These are phyloP conservation scores for Bufo gargarizans DNA, from an alignment of 2,113 vertebrate species.

Conservation along the genomic window DNA sequence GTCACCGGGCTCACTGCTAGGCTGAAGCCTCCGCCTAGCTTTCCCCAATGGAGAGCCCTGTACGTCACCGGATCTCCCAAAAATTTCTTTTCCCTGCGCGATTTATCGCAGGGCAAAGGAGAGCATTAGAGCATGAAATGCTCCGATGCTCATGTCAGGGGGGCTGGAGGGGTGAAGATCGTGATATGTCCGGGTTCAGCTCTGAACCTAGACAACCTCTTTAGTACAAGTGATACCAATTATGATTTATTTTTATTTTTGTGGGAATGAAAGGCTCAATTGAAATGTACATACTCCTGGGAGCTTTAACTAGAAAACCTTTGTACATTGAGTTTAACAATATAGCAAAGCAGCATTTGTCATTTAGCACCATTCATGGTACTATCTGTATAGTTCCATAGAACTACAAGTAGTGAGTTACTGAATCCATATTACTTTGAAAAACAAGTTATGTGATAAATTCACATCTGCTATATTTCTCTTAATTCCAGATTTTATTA, in stretches of 20 bases:
- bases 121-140: too few relatives aligned
- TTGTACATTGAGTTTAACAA: neutral
- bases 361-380: neutral
- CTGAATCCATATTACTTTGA: too few relatives aligned
- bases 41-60: too few relatives aligned
- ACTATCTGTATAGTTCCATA: neutral
- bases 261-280: neutral
- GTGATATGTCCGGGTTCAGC: too few relatives aligned
- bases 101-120: too few relatives aligned
- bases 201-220: neutral
- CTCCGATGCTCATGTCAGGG: too few relatives aligned
- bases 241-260: neutral
- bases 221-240: neutral
- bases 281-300: neutral
- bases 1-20: too few relatives aligned
- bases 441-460: too few relatives aligned
- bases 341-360: neutral
- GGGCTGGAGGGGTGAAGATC: too few relatives aligned
- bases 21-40: too few relatives aligned
- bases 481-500: neutral
- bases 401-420: neutral
- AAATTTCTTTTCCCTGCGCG: too few relatives aligned
- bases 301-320: slow-evolving; percentile 11
- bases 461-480: neutral
- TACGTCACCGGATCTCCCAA: too few relatives aligned